Evolutionary conservation across 2,888 invertebrate species (phyloP), one percentile per base, ranked within the genome.

Genomic region (Melanotus villosus): DNA sequence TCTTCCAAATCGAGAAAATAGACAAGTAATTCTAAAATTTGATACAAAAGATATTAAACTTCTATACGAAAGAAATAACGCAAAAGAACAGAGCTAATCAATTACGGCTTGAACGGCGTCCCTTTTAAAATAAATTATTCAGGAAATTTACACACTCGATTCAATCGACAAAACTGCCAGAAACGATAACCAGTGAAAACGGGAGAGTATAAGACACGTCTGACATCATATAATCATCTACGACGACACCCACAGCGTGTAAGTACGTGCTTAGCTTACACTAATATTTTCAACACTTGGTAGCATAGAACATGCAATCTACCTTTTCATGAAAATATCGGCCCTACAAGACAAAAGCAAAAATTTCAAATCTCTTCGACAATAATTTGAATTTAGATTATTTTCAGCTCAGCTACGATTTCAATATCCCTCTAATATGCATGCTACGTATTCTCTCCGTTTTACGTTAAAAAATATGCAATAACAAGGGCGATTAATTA

Each of bases 191-290:
- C 64, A 54, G 54, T 54, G 43, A 41, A 64, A 62, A 36, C 36
- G 62, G 45, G 32, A 26, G 45, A 60, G 45, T 60, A 36, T 23
- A 62, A 62, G 62, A 62, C 62, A 62, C 62, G 62, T 62, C 50
- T 62, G 52, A 62, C 62, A 64, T 58, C 58, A 58, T 58, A 58
- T 65, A 57, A 65, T 58, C 58, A 65, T 65, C 47, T 26, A 47
- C 41, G 26, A 59, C 54, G 58, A 65, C 50, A 58, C 58, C 38
- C 58, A 36, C 58, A 45, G 50, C 47, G 34, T 58, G 23, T 47
- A 34, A 45, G 38, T 36, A 65, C 58, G 58, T 65, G 65, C 58
- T 58, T 65, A 58, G 58, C 38, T 57, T 50, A 65, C 65, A 47
- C 57, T 45, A 65, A 50, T 58, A 59, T 65, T 58, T 56, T 59